Evolutionary conservation across 1,140 invertebrate genomes (phyloP).

Genomic region (Oryctes rhinoceros): DNA sequence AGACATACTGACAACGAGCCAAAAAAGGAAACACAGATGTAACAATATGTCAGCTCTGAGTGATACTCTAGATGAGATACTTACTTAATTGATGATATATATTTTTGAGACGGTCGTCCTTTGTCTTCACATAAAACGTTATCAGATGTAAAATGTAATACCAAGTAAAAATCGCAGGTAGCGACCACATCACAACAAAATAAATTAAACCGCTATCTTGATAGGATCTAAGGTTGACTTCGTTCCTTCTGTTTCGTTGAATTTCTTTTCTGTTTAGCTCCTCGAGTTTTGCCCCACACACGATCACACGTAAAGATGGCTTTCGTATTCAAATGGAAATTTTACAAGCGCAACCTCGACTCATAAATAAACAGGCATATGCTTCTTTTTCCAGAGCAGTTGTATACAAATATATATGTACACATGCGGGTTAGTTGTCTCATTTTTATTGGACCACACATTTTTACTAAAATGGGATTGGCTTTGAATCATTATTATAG

Average conservation of each 20-base stretch:
- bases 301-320: not conserved
- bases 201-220: conserved; percentile 30
- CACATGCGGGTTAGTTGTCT: too few species aligned
- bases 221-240: not conserved
- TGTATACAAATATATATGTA: not conserved
- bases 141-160: conserved; percentile 14
- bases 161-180: conserved; percentile 18
- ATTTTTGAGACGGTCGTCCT: not conserved
- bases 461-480: too few species aligned
- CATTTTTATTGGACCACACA: too few species aligned
- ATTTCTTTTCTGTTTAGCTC: not conserved
- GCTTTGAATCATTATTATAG: too few species aligned
- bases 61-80: conserved; percentile 14
- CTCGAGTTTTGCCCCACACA: not conserved
- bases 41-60: conserved; percentile 23
- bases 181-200: conserved; percentile 1
- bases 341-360: not conserved
- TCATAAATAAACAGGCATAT: conserved; percentile 23
- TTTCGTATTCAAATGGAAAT: conserved; percentile 25
- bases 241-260: conserved; percentile 8
- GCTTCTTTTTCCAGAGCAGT: not conserved
- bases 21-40: conserved; percentile 34
- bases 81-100: conserved; percentile 29
- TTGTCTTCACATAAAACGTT: conserved; percentile 12
- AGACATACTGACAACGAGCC: not conserved